A percentile compares a stretch with the other conserved stretches of the same genome.
Conservation (phyloP, 2,888 invertebrate species). For the Tromatobia lineatoria region DNA sequence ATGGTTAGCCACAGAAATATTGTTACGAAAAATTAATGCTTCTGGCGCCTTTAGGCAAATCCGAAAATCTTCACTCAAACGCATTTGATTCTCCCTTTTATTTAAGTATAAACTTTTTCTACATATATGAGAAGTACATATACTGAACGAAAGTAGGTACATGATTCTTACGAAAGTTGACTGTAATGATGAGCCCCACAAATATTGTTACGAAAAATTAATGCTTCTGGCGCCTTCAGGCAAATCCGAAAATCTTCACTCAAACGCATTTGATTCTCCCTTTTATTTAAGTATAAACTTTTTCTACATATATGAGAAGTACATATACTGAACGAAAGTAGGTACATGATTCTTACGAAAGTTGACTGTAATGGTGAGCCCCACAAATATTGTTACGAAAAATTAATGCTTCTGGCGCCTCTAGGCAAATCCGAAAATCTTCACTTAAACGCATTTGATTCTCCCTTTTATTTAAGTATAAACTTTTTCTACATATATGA, state of each 20-base stretch:
- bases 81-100: not conserved
- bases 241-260: no score
- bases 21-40: slow-evolving; percentile 38
- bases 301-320: no score
- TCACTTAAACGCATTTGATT: not conserved
- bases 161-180: no score
- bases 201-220: no score
- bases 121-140: slow-evolving; percentile 2
- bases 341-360: slow-evolving; percentile 42
- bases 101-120: not conserved
- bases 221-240: no score
- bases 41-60: slow-evolving; percentile 4
- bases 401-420: slow-evolving; percentile 25
- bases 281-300: no score
- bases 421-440: slow-evolving; percentile 26
- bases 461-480: not conserved
- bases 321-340: no score
- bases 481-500: no score
- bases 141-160: no score
- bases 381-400: slow-evolving; percentile 14
- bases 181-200: no score
- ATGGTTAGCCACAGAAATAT: not conserved
- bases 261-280: no score
- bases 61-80: slow-evolving; percentile 23
- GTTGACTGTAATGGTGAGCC: not conserved